Conservation (phyloP, 2,888 invertebrate species). For the Phyllotreta cruciferae region DNA sequence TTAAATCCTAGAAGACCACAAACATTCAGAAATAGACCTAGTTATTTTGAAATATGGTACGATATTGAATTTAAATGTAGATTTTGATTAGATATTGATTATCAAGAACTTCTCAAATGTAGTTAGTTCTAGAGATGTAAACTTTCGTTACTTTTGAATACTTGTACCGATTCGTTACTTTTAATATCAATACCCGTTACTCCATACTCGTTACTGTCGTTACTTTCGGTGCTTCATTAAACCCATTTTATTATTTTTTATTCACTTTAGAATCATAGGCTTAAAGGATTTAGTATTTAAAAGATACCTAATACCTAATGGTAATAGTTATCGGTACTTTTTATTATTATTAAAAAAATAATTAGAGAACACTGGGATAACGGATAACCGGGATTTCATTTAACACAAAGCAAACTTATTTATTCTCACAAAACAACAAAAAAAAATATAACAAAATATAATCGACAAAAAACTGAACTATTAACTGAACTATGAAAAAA, state of each 20-base stretch:
- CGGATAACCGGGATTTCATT: neutral
- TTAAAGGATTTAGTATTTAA: too few relatives aligned
- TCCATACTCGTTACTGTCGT: neutral
- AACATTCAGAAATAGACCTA: too few relatives aligned
- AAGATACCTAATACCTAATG: too few relatives aligned
- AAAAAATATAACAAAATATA: neutral
- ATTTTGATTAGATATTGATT: too few relatives aligned
- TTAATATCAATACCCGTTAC: conserved; percentile 1
- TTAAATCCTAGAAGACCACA: too few relatives aligned
- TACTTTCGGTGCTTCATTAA: neutral
- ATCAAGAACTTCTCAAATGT: too few relatives aligned
- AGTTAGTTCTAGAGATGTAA: too few relatives aligned
- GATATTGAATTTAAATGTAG: too few relatives aligned
- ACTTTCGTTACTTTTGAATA: too few relatives aligned
- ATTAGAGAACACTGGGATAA: conserved; percentile 1
- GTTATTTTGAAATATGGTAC: too few relatives aligned
- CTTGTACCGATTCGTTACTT: conserved; percentile 5
- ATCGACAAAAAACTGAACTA: neutral
- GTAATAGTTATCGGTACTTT: neutral
- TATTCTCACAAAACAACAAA: neutral
- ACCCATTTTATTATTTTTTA: too few relatives aligned
- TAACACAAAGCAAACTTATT: too few relatives aligned
- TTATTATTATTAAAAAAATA: neutral
- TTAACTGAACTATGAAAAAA: neutral
- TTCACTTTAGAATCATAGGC: neutral